These are phyloP conservation scores for Philopedon plagiatum DNA, from an alignment of 2,888 invertebrate genomes.

Conservation along the genomic window DNA sequence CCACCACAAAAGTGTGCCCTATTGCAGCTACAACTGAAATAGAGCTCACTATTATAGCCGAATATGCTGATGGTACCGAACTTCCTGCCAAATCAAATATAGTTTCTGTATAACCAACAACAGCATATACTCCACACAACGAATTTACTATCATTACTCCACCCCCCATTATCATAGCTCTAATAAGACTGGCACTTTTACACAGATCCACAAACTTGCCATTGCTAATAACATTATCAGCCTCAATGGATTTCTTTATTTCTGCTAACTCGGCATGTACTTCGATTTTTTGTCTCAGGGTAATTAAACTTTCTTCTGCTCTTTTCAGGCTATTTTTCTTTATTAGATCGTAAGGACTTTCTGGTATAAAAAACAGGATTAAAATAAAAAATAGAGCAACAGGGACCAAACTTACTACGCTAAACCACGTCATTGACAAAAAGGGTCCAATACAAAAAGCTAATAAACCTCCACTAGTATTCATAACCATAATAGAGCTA, in stretches of 20 bases:
- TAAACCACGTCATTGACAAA: slow-evolving; percentile 35
- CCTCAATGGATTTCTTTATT: slow-evolving; percentile 21
- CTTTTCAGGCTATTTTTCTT: slow-evolving; percentile 12
- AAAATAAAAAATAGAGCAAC: not conserved
- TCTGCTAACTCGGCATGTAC: slow-evolving; percentile 25
- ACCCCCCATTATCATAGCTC: slow-evolving; percentile 47
- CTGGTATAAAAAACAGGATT: slow-evolving; percentile 32
- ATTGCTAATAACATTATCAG: slow-evolving; percentile 7
- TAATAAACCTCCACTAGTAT: slow-evolving; percentile 10
- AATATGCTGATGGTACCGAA: slow-evolving; percentile 71
- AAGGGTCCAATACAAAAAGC: slow-evolving; percentile 25
- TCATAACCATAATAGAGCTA: not conserved
- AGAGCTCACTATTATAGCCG: slow-evolving; percentile 82
- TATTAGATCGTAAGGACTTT: slow-evolving; percentile 47
- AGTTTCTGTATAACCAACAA: slow-evolving; percentile 51
- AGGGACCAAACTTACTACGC: slow-evolving; percentile 16
- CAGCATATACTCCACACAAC: slow-evolving; percentile 48
- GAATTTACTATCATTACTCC: slow-evolving; percentile 51
- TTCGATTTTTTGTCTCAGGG: slow-evolving; percentile 22
- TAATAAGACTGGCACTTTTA: slow-evolving; percentile 42
- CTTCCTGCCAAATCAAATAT: slow-evolving; percentile 73
- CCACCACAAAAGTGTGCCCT: slow-evolving; percentile 83
- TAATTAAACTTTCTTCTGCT: slow-evolving; percentile 37
- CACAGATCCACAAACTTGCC: slow-evolving; percentile 47
- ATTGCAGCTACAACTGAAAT: slow-evolving; percentile 83